These are phyloP conservation scores for mouse (Mus musculus) DNA, from an alignment of 2,113 vertebrate genomes.

Conservation along the genomic window DNA sequence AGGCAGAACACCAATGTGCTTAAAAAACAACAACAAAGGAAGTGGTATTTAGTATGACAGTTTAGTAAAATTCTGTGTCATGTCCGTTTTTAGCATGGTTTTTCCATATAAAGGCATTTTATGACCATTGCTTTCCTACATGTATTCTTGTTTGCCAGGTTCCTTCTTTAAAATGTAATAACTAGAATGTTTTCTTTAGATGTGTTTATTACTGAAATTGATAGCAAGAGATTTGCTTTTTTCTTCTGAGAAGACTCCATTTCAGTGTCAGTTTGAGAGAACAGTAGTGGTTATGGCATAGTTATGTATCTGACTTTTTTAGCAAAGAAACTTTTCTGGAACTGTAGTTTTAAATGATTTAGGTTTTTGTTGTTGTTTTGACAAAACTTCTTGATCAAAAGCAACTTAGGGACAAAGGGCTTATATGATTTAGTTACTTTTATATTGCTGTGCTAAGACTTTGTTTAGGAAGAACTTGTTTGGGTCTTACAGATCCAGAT, in stretches of 20 bases:
- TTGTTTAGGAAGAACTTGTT: not conserved
- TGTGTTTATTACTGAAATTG: not conserved
- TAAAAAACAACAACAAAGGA: not conserved
- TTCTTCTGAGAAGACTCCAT: not conserved
- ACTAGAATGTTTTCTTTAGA: not conserved
- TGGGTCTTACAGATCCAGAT: not conserved
- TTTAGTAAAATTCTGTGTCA: constrained; percentile 41
- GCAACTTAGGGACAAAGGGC: not conserved
- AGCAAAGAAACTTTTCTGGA: constrained; percentile 18
- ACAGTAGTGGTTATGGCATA: not conserved
- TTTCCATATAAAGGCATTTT: constrained; percentile 22
- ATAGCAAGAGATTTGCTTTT: not conserved
- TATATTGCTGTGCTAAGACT: not conserved
- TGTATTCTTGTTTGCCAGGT: constrained; percentile 31
- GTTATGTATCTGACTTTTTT: constrained; percentile 32
- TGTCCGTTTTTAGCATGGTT: not conserved
- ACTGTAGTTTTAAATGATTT: not conserved
- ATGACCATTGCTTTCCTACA: not conserved
- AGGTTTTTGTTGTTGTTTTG: not conserved
- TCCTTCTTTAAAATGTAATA: not conserved
- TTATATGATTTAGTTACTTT: not conserved
- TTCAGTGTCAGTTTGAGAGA: not conserved
- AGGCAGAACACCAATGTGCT: not conserved
- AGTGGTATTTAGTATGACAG: not conserved
- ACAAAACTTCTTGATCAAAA: not conserved